phyloP scores from a whole-genome alignment of 1,140 invertebrate species.

The Neuroterus valhalla region DNA sequence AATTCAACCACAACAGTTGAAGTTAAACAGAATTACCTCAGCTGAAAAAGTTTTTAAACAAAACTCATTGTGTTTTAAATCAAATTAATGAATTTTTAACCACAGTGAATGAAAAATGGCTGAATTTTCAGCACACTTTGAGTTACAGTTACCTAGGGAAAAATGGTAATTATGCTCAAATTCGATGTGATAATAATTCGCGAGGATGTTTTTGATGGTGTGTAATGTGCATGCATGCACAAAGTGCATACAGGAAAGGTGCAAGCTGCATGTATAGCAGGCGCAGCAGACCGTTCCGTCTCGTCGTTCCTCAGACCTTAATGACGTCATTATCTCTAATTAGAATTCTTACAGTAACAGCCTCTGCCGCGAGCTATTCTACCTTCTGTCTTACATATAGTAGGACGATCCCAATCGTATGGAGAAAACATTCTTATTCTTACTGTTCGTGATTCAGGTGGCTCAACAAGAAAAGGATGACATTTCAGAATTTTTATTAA shows the following conservation, averaged over 20 bases:
- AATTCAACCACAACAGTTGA: no score
- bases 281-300: constrained; percentile 69
- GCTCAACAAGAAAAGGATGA: neutral
- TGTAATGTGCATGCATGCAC: constrained; percentile 3
- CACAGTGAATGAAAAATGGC: neutral
- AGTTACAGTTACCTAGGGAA: neutral
- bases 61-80: no score
- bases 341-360: constrained; percentile 66
- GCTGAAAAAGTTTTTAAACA: no score
- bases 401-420: constrained; percentile 43
- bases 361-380: constrained; percentile 44
- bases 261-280: constrained; percentile 60
- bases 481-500: no score
- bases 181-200: neutral
- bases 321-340: constrained; percentile 74
- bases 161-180: constrained; percentile 1
- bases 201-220: constrained; percentile 22
- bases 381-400: constrained; percentile 59
- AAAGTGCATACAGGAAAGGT: constrained; percentile 44
- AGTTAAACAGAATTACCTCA: no score
- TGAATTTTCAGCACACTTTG: neutral
- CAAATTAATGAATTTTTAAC: no score
- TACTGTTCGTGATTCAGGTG: constrained; percentile 14
- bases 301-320: constrained; percentile 70
- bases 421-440: constrained; percentile 14